Conservation (phyloP, 1,140 invertebrate genomes). For the Drosophila truncata region DNA sequence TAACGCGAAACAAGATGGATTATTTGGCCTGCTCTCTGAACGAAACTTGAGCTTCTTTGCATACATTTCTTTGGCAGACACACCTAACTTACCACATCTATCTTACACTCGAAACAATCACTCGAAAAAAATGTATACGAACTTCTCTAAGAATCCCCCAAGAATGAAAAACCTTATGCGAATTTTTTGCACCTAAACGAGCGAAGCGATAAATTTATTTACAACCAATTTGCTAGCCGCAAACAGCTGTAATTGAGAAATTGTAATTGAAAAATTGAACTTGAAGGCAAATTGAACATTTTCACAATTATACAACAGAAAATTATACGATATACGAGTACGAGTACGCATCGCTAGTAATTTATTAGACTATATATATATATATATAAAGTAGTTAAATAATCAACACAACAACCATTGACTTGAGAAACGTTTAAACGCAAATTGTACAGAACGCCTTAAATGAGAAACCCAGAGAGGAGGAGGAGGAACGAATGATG, state of each 20-base stretch:
- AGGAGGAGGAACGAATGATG: slow-evolving; percentile 66
- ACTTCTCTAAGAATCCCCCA: slow-evolving; percentile 78
- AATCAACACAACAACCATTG: slow-evolving; percentile 71
- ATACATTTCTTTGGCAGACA: slow-evolving; percentile 52
- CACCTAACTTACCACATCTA: slow-evolving; percentile 23
- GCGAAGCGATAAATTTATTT: slow-evolving; percentile 72
- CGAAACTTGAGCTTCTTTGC: slow-evolving; percentile 69
- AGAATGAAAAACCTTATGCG: slow-evolving; percentile 52
- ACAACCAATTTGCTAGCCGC: slow-evolving; percentile 59
- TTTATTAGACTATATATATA: slow-evolving; percentile 69
- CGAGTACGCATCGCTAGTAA: slow-evolving; percentile 77
- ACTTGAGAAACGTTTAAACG: slow-evolving; percentile 77
- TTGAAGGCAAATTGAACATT: slow-evolving; percentile 53
- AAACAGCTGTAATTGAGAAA: slow-evolving; percentile 36
- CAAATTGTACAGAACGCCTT: slow-evolving; percentile 84
- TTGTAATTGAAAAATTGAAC: slow-evolving; percentile 32
- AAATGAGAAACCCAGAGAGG: slow-evolving; percentile 59
- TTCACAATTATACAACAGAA: slow-evolving; percentile 66
- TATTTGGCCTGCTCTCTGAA: slow-evolving; percentile 51
- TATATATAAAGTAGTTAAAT: slow-evolving; percentile 71
- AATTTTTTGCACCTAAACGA: slow-evolving; percentile 71
- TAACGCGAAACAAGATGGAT: slow-evolving; percentile 33
- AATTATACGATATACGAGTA: slow-evolving; percentile 69
- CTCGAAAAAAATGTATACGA: slow-evolving; percentile 77
- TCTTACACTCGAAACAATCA: slow-evolving; percentile 80